phyloP scores from a whole-genome alignment of 2,113 vertebrate species.

The Rallus limicola region DNA sequence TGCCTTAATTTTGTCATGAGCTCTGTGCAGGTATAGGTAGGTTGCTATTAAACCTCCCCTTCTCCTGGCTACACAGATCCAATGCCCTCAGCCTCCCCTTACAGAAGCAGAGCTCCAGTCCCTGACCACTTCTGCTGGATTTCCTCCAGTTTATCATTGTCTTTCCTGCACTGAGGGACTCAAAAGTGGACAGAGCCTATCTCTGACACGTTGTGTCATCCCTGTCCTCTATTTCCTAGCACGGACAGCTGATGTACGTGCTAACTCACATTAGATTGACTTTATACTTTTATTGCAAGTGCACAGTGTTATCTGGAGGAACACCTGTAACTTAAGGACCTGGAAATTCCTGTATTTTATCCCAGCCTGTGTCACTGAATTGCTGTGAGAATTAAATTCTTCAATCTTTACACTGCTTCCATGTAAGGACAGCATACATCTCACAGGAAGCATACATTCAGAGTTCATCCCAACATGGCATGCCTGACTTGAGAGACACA shows the following conservation, averaged over 20 bases:
- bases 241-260: background rate
- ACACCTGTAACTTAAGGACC: background rate
- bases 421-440: background rate
- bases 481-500: background rate
- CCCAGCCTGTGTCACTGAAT: background rate
- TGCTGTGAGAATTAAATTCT: background rate
- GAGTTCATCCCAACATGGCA: background rate
- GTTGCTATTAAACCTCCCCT: background rate
- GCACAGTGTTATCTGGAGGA: background rate
- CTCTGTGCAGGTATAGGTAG: background rate
- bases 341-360: background rate
- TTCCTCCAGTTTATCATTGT: background rate
- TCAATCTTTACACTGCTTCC: background rate
- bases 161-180: background rate
- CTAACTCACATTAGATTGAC: background rate
- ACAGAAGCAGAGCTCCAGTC: background rate
- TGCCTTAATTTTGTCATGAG: background rate
- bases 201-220: background rate
- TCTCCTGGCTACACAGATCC: background rate
- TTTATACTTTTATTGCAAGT: background rate
- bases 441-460: background rate
- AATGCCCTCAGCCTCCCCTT: background rate
- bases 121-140: background rate
- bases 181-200: background rate
- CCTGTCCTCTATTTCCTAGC: background rate